Base-by-base conservation (phyloP, 2,113 vertebrate species). In the Apeltes quadracus region DNA sequence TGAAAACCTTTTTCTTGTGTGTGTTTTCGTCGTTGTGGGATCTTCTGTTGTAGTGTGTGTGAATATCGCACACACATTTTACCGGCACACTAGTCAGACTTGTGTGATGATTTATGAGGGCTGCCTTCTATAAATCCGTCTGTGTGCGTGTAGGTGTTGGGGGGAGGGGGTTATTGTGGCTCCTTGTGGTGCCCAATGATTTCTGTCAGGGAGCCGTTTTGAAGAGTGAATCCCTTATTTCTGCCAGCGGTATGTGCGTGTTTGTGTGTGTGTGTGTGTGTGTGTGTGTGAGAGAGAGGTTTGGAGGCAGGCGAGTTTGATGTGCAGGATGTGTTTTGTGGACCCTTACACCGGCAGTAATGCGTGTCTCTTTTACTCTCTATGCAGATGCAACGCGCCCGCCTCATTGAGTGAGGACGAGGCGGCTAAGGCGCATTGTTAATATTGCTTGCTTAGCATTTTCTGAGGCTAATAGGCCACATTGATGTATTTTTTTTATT, bases 381-480 rank as follows among this genome's bases (percentile, higher is more conserved):
- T 64, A 44, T 57, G 68, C 72, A 5, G 59, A 59, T 71, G 53
- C 22, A 15, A 57, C 38, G 29, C 50, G 68, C 66, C 63, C 46
- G 64, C 67, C 73, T 76, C 7, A 10, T 34, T 76, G 75, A 72
- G 36, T 69, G 67, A 87, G 69, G 70, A 64, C 1, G 46, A 74
- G 71, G 93, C 93, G 94, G 95, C 95, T 94, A 95, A 95, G 95
- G 95, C 90, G 94, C 94, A 95, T 95, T 94, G 94, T 95, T 96
- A 96, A 96, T 97, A 96, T 95, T 96, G 96, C 96, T 98, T 97
- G 96, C 97, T 97, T 96, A 98, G 96, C 96, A 96, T 97, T 97
- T 98, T 98, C 95, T 95, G 93, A 94, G 95, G 96, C 96, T 96
- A 97, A 96, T 96, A 97, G 94, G 94, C 94, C 85, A 23, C 95